A percentile compares a stretch with the other conserved stretches of the same genome.
These are phyloP conservation scores for Gari tellinella DNA, from an alignment of 2,888 invertebrate genomes.

Conservation along the genomic window DNA sequence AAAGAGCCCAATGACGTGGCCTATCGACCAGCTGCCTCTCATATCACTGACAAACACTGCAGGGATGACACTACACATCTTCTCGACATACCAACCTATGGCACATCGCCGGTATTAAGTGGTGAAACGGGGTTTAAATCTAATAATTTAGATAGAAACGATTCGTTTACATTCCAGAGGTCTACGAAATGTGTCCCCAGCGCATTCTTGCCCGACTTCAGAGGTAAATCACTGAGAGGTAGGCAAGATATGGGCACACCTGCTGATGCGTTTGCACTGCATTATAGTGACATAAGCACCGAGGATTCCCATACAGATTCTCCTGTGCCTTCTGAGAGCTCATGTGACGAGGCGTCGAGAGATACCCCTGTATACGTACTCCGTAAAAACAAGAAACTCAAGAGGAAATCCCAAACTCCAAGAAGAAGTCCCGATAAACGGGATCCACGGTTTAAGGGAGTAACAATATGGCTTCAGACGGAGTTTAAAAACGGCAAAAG, in stretches of 20 bases:
- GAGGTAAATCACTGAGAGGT: no score
- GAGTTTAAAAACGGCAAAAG: constrained; percentile 62
- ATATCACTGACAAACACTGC: no score
- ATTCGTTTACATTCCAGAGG: no score
- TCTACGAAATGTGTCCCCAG: no score
- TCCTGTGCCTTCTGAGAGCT: not conserved
- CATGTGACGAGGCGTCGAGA: not conserved
- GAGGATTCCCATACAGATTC: constrained; percentile 6
- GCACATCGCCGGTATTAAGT: no score
- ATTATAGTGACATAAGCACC: not conserved
- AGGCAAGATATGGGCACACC: not conserved
- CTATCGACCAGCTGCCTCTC: no score
- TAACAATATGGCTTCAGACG: constrained; percentile 71
- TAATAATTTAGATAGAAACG: no score
- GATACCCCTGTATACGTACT: not conserved
- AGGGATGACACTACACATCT: no score
- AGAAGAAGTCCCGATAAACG: constrained; percentile 64
- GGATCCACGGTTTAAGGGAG: constrained; percentile 78
- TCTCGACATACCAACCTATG: no score
- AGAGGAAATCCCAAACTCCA: constrained; percentile 69
- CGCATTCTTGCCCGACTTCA: no score
- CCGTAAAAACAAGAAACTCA: constrained; percentile 1
- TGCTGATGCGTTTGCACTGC: not conserved
- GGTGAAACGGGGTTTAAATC: no score
- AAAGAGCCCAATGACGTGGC: no score